Base-by-base conservation (phyloP, 64 coral and sea anemone genomes). In the Montipora foliosa region DNA sequence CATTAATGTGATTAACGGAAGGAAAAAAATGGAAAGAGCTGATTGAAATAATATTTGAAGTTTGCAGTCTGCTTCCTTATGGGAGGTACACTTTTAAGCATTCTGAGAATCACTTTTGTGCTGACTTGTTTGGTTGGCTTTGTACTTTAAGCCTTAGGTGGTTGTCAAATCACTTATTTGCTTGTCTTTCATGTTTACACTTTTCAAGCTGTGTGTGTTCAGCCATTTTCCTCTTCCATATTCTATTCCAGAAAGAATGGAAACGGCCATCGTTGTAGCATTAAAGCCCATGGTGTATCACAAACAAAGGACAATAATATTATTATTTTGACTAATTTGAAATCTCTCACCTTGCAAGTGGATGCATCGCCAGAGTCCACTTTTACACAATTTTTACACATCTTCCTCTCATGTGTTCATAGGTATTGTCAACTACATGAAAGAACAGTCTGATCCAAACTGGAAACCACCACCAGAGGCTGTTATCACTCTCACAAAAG, bases 341-440 rank as follows among this genome's bases (percentile, higher is more conserved):
- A 37, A 37, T 37, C 37, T 37, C 37, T 37, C 37, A 37, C 37
- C 37, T 37, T 37, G 37, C 37, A 37, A 29, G 29, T 29, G 29
- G 29, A 29, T 29, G 29, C 37, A 2, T 37, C 37, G 37, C 37
- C 6, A 57, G 11, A 8, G 25, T 77, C 8, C 9, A 44, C 29
- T 44, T 13, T 47, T 47, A 29, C 6, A 25, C 5, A 17, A 19
- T 7, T 16, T 68, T 68, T n/a, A 4, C 16, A 8, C 16, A 4
- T 47, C 14, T 74, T 87, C 10, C 10, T 44, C 24, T 61, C 44
- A 29, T 14, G 7, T 68, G 69, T 1, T 37, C 21, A 76, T 22
- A 99, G 98, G 98, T 20, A 99, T 99, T 93, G 85, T 99, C 25
- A 89, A 96, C 13, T 95, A 96, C 86, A 99, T 99, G 98, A 79